Evolutionary conservation across 2,888 invertebrate genomes (phyloP).

Genomic region (Pristionchus entomophagus): DNA sequence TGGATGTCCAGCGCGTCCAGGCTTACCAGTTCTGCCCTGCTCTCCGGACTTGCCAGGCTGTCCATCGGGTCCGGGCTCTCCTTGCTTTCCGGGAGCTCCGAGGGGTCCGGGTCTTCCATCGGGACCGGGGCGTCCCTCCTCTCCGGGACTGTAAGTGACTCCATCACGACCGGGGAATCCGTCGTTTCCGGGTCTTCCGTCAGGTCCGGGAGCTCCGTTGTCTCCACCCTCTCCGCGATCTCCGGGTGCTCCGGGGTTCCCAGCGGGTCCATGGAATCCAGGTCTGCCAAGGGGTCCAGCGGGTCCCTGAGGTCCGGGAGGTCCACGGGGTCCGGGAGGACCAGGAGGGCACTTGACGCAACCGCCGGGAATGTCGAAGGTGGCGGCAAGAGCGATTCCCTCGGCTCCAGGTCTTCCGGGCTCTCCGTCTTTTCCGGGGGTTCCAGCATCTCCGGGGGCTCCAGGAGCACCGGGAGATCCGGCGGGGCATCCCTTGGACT

Average conservation of each 20-base stretch:
- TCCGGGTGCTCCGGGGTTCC: constrained; percentile 46
- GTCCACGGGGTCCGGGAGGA: constrained; percentile 62
- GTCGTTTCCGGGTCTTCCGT: constrained; percentile 45
- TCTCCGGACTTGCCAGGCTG: constrained; percentile 58
- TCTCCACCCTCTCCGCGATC: constrained; percentile 45
- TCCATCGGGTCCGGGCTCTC: constrained; percentile 58
- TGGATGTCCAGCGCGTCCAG: constrained; percentile 50
- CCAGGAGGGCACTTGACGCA: constrained; percentile 64
- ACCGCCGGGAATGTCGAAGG: constrained; percentile 68
- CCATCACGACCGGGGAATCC: constrained; percentile 58
- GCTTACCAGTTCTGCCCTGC: constrained; percentile 54
- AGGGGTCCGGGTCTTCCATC: constrained; percentile 47
- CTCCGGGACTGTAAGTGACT: constrained; percentile 44
- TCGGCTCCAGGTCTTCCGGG: constrained; percentile 64
- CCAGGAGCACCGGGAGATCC: constrained; percentile 68
- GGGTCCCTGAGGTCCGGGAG: constrained; percentile 60
- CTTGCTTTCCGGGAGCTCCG: constrained; percentile 46
- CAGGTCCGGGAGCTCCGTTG: constrained; percentile 34
- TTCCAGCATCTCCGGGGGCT: constrained; percentile 60
- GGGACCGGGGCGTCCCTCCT: constrained; percentile 42
- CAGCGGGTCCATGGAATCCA: constrained; percentile 59
- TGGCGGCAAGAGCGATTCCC: constrained; percentile 63
- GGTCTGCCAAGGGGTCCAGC: constrained; percentile 62
- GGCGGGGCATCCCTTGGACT: constrained; percentile 65
- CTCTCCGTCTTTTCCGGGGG: constrained; percentile 62